Conservation (phyloP, 2,888 invertebrate genomes). For the Desoria tigrina region DNA sequence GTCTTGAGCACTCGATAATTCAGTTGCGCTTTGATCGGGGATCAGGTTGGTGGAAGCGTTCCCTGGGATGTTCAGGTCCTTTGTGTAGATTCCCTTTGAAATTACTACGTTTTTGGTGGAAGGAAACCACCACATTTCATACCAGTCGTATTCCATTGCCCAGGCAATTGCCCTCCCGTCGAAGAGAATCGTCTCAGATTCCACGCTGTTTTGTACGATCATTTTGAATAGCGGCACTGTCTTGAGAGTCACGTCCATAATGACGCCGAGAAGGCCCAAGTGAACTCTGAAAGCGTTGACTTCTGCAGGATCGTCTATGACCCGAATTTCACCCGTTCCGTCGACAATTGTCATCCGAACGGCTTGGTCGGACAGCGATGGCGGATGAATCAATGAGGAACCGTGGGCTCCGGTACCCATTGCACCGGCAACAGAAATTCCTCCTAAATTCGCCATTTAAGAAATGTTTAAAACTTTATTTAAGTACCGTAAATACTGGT, state of each 20-base stretch:
- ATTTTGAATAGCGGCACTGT: conserved; percentile 41
- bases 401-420: conserved; percentile 34
- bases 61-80: conserved; percentile 8
- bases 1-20: conserved; percentile 29
- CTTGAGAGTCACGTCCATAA: conserved; percentile 31
- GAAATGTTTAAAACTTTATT: too few relatives aligned
- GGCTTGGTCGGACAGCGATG: conserved; percentile 37
- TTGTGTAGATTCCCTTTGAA: conserved; percentile 31
- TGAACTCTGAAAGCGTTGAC: conserved; percentile 34
- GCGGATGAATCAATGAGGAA: conserved; percentile 33
- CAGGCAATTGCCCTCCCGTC: conserved; percentile 26
- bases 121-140: conserved; percentile 40
- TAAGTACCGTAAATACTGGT: too few relatives aligned
- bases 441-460: conserved; percentile 24
- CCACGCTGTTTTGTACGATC: conserved; percentile 24
- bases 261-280: conserved; percentile 35
- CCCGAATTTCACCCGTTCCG: conserved; percentile 27
- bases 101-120: conserved; percentile 26
- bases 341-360: conserved; percentile 35
- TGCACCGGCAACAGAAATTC: conserved; percentile 41
- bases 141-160: conserved; percentile 33
- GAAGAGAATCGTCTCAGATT: conserved; percentile 28
- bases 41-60: conserved; percentile 36
- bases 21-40: conserved; percentile 30
- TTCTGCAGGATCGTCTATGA: conserved; percentile 19